These are phyloP conservation scores for Ameiurus melas DNA, from an alignment of 2,113 vertebrate genomes.

Conservation along the genomic window DNA sequence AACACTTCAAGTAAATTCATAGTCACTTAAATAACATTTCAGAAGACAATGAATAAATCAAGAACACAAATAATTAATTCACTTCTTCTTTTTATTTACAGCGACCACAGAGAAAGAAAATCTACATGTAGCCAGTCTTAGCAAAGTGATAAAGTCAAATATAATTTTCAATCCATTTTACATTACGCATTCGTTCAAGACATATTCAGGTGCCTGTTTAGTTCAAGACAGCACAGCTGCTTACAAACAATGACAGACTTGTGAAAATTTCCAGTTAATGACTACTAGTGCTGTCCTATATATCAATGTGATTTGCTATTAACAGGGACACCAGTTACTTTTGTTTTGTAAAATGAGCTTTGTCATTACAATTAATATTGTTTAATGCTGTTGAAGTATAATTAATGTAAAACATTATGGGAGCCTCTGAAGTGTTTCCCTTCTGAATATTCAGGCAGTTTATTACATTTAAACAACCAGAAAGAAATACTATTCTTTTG, in stretches of 20 bases:
- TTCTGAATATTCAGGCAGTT: constrained; percentile 3
- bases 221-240: constrained; percentile 19
- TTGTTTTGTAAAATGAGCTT: background rate
- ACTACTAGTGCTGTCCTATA: constrained; percentile 2
- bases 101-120: background rate
- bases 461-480: background rate
- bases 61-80: background rate
- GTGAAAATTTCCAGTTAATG: background rate
- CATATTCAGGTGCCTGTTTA: background rate
- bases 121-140: constrained; percentile 11
- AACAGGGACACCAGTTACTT: background rate
- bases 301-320: background rate
- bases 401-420: background rate
- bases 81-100: constrained; percentile 19
- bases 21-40: background rate
- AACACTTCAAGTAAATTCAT: background rate
- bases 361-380: background rate
- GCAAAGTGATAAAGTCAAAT: background rate
- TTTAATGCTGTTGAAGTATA: background rate
- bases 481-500: background rate
- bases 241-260: background rate
- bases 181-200: background rate
- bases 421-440: background rate
- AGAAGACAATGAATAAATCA: background rate
- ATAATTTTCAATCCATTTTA: background rate